Base-by-base conservation (phyloP, 2,797 vertebrate species). In the Lemur catta region DNA sequence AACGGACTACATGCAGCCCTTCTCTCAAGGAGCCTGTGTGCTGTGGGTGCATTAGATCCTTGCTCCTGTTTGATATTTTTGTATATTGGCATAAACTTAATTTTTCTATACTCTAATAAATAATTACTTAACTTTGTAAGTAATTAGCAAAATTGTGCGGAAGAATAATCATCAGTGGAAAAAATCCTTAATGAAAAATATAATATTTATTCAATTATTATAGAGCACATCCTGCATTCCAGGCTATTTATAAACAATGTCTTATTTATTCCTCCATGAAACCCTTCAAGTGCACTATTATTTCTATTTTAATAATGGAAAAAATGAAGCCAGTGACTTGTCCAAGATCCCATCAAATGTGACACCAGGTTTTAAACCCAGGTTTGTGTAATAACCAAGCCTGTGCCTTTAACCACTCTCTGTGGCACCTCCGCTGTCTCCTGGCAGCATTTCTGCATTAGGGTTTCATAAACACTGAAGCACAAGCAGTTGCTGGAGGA, bases 231-330 rank as follows among this genome's bases (percentile, higher is more conserved):
- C 22, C 3, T 82, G 38, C 6, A 57, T 89, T 67, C 81, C 81
- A 35, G 38, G 18, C 28, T 35, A 65, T 79, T 94, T 78, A 85
- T 9, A 75, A 89, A 91, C 5, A 88, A 14, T 24, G 65, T 67
- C 61, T 57, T 22, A 74, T 24, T 46, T 82, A 85, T 61, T 92
- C 35, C 14, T 81, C 38, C 26, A 72, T 22, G 41, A 17, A 78
- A 6, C 3, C 15, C 50, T 93, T 88, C 82, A 86, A 63, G 6
- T 33, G 17, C n/a, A 71, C 61, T 71, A 24, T 81, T 71, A 78
- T 75, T 96, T 87, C 74, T 89, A 10, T 67, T 87, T 93, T 81
- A 89, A 35, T 88, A 22, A 85, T 90, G 74, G 48, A 65, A 79
- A 89, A 74, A 69, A 84, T 52, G 14, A 80, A 82, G 69, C 55